Percentiles rank a stretch among this genome's conserved stretches.
Conservation (phyloP, 2,888 invertebrate species). For the Netelia melanura region DNA sequence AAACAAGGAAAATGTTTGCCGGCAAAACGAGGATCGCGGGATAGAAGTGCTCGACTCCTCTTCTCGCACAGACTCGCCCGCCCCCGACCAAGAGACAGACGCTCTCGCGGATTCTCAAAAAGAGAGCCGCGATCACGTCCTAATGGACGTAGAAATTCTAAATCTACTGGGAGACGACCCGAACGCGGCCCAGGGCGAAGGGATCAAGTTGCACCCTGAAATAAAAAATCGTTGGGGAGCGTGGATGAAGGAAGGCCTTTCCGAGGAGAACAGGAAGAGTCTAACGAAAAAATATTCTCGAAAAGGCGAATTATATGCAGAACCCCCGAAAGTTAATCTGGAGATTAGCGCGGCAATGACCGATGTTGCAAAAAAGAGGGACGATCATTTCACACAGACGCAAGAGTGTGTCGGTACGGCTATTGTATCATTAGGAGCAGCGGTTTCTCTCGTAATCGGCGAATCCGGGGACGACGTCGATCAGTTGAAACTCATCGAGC, state of each 20-base stretch:
- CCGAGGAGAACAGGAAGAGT: constrained; percentile 54
- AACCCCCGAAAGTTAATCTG: constrained; percentile 56
- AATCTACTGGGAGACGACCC: no score
- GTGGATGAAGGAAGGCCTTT: constrained; percentile 76
- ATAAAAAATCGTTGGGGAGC: constrained; percentile 73
- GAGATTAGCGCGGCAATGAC: constrained; percentile 54
- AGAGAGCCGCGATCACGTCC: background rate
- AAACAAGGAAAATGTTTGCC: background rate
- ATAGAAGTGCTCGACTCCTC: background rate
- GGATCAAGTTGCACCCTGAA: constrained; percentile 59
- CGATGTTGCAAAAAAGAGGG: constrained; percentile 51
- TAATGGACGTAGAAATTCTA: constrained; percentile 31
- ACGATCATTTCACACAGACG: constrained; percentile 58
- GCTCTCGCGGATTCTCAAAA: background rate
- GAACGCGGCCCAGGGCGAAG: constrained; percentile 10
- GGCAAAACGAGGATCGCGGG: constrained; percentile 16
- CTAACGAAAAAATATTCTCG: constrained; percentile 53
- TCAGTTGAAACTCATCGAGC: constrained; percentile 35
- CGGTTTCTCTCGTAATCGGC: constrained; percentile 48
- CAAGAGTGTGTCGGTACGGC: constrained; percentile 60
- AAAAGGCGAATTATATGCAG: constrained; percentile 55
- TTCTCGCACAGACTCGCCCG: background rate
- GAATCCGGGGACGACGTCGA: constrained; percentile 52
- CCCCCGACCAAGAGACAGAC: background rate
- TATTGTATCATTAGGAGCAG: constrained; percentile 53